Base-by-base conservation (phyloP, 1,140 invertebrate genomes). In the Caligus rogercresseyi region DNA sequence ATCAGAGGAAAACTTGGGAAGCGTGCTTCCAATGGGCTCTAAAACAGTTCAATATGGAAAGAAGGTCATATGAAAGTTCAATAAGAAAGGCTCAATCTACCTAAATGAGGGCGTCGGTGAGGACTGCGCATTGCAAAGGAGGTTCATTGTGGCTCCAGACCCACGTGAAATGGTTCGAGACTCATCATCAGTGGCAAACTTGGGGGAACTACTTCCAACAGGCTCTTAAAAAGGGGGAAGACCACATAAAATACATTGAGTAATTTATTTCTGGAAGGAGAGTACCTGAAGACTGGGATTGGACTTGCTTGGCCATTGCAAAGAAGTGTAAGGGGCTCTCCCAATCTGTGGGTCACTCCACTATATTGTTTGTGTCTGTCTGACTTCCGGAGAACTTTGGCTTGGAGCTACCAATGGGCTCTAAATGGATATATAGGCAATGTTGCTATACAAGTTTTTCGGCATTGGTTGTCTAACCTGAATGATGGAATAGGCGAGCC, bases 111-210 rank as follows among this genome's bases (percentile, higher is more conserved):
- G 70, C 81, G 77, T 62, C 61, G 84, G 82, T 74, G 78, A 83
- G 67, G 80, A 82, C 76, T 85, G 84, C 65, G 85, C 86, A 69
- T 84, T 85, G 74, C 87, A 91, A 20, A 87, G 78, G 62, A 91
- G 73, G 64, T 81, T 79, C 69, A 85, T 76, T 65, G 76, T 75
- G 54, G 77, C 73, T 23, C 73, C 74, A 54, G 73, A 67, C 25
- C 72, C 59, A 70, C 79, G 75, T 66, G 78, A 73, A 71, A 81
- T 81, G 64, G 78, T 78, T 54, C 78, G 80, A 69, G 79, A 79
- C 75, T 84, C 84, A 64, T 79, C 80, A 67, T 83, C 79, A 65
- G 77, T 78, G 15, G 81, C 79, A 73, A 85, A 79, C 31, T 79
- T 78, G 19, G 83, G 83, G 62, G 79, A 77, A 74, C 81, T 81